Conservation (phyloP, 2,797 vertebrate species). For the Brachyalestes nurse region DNA sequence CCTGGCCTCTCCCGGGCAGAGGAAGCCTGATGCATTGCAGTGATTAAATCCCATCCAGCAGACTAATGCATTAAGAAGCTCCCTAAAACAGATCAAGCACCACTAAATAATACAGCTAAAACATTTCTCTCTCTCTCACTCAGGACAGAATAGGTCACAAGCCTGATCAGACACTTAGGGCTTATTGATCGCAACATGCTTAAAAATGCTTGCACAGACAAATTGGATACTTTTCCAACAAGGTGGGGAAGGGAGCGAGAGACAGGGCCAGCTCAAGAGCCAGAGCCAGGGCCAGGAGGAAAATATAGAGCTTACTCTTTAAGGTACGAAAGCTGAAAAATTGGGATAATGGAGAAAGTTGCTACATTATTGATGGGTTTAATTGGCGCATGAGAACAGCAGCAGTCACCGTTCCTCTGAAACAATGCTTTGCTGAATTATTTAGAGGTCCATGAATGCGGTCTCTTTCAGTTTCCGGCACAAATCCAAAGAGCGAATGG, state of each 20-base stretch:
- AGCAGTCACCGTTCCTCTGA: constrained; percentile 63
- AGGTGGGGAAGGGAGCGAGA: constrained; percentile 26
- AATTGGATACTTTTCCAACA: constrained; percentile 57
- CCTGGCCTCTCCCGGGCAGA: constrained; percentile 71
- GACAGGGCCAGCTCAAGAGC: constrained; percentile 11
- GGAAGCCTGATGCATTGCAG: constrained; percentile 68
- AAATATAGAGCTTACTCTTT: constrained; percentile 58
- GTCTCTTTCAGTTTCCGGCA: neutral
- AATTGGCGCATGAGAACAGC: constrained; percentile 64
- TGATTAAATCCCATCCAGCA: constrained; percentile 68
- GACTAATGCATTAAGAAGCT: constrained; percentile 45
- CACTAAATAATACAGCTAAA: constrained; percentile 33
- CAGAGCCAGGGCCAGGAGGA: constrained; percentile 45
- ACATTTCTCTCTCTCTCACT: constrained; percentile 23
- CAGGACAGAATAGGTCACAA: constrained; percentile 48
- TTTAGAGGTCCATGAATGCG: constrained; percentile 49
- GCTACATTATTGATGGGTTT: constrained; percentile 72
- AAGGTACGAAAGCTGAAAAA: constrained; percentile 45
- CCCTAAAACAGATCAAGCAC: constrained; percentile 49
- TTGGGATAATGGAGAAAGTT: constrained; percentile 63
- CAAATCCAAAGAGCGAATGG: neutral
- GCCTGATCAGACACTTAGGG: constrained; percentile 45
- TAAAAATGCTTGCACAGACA: constrained; percentile 59
- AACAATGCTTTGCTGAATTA: constrained; percentile 68
- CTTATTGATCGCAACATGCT: constrained; percentile 54